Conservation (phyloP, 2,113 vertebrate species). For the Clarias gariepinus region DNA sequence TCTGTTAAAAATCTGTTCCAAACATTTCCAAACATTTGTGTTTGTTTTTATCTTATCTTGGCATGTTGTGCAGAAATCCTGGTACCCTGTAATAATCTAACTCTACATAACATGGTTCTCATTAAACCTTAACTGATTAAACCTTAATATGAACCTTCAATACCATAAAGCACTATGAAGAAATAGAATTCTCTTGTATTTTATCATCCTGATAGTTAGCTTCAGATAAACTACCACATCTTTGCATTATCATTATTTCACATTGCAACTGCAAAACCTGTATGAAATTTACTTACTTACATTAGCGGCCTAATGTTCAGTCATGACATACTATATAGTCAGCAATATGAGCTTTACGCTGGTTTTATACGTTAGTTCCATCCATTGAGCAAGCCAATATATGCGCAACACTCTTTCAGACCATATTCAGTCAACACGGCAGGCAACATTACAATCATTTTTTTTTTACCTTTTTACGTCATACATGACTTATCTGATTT, state of each 20-base stretch:
- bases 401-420: background rate
- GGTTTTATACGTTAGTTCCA: background rate
- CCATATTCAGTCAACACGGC: background rate
- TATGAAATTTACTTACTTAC: background rate
- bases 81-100: background rate
- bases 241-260: background rate
- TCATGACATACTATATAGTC: background rate
- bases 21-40: too few species aligned
- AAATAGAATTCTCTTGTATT: background rate
- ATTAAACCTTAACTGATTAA: background rate
- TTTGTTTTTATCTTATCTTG: background rate
- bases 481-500: too few species aligned
- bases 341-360: background rate
- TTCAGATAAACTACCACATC: background rate
- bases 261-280: background rate
- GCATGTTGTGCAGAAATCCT: background rate
- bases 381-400: background rate
- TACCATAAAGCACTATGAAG: background rate
- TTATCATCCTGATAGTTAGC: background rate
- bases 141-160: background rate
- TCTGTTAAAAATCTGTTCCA: too few species aligned
- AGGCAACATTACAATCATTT: too few species aligned
- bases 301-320: background rate
- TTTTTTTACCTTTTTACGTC: too few species aligned
- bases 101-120: background rate